A percentile compares a stretch with the other conserved stretches of the same genome.
Conservation (phyloP, 1,140 invertebrate species). For the Polypedilum pembai region DNA sequence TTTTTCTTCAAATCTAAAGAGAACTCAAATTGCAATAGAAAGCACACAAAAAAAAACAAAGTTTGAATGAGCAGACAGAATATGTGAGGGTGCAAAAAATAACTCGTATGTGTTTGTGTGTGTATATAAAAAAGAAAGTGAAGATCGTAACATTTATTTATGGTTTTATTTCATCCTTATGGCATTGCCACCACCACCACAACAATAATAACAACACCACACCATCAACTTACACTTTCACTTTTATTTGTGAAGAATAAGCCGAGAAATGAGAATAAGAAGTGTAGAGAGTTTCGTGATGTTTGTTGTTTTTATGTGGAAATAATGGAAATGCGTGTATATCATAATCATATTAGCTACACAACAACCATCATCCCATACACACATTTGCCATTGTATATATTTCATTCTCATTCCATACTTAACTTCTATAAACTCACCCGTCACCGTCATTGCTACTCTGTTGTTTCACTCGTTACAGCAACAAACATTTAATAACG, state of each 20-base stretch:
- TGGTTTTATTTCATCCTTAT: neutral
- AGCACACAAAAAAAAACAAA: too few species aligned
- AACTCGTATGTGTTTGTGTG: neutral
- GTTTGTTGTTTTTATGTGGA: conserved; percentile 23
- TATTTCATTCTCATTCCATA: neutral
- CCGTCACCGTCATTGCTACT: neutral
- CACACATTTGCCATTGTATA: neutral
- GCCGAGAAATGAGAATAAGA: too few species aligned
- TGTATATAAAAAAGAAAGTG: neutral
- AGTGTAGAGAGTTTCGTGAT: neutral
- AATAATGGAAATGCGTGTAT: conserved; percentile 26
- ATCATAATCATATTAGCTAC: conserved; percentile 28
- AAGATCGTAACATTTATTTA: conserved; percentile 25
- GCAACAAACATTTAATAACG: neutral
- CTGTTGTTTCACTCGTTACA: neutral
- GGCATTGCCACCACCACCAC: too few species aligned
- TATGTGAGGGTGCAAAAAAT: neutral
- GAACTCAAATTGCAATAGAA: neutral
- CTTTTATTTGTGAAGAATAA: neutral
- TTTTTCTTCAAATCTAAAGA: neutral
- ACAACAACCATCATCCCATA: conserved; percentile 3
- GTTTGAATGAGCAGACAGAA: neutral
- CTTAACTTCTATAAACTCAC: neutral
- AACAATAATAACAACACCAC: too few species aligned
- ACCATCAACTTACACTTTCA: too few species aligned